Percentiles rank a stretch among this genome's conserved stretches.
These are phyloP conservation scores for Fregata magnificens DNA, from an alignment of 2,113 vertebrate species.

Conservation along the genomic window DNA sequence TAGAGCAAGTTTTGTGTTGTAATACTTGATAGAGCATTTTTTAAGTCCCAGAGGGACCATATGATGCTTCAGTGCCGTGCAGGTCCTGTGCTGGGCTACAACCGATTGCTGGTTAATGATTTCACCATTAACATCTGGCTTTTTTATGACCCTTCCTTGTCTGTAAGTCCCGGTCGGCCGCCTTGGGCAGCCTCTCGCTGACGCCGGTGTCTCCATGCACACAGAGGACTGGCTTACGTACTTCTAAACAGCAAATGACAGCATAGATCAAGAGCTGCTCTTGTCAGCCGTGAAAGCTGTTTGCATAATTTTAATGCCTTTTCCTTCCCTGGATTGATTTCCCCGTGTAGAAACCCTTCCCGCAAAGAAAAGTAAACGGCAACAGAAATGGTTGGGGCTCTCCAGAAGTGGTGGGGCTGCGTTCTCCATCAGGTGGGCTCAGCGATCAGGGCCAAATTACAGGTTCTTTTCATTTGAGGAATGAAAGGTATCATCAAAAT, in stretches of 20 bases:
- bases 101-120: neutral
- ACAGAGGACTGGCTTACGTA: too few species aligned
- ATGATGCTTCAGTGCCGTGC: neutral
- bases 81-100: neutral
- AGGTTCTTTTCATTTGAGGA: neutral
- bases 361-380: neutral
- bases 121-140: neutral
- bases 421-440: neutral
- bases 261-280: neutral
- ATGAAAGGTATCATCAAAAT: neutral
- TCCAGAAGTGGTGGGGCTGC: neutral
- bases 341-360: neutral
- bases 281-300: neutral
- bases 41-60: neutral
- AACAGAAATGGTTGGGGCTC: neutral
- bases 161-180: neutral
- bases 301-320: neutral
- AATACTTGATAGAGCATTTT: neutral
- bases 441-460: neutral
- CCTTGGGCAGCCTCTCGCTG: fast-evolving
- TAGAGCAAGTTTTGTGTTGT: neutral
- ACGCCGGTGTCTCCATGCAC: neutral
- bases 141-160: neutral
- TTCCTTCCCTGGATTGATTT: neutral
- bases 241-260: neutral